Conservation (phyloP, 2,888 invertebrate genomes). For the Acronicta alni region DNA sequence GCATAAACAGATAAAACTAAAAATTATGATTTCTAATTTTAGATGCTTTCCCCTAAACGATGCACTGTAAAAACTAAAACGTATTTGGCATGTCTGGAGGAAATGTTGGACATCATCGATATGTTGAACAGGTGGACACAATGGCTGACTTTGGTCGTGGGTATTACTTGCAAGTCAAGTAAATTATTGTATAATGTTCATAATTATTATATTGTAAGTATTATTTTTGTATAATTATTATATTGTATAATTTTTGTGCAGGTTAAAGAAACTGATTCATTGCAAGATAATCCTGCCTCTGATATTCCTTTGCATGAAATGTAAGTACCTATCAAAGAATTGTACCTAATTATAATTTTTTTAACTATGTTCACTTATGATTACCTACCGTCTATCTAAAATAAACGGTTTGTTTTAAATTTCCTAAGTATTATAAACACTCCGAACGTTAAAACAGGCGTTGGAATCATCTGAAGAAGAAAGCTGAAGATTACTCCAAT, state of each 20-base stretch:
- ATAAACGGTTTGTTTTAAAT: too few relatives aligned
- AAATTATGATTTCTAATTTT: conserved; percentile 12
- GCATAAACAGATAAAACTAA: too few relatives aligned
- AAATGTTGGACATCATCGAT: conserved; percentile 77
- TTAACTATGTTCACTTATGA: too few relatives aligned
- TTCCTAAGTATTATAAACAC: neutral
- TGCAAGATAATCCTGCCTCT: conserved; percentile 51
- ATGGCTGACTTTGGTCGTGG: conserved; percentile 78
- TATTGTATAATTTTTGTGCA: conserved; percentile 42
- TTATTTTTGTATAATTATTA: too few relatives aligned
- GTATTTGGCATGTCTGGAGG: conserved; percentile 73
- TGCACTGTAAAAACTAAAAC: conserved; percentile 69
- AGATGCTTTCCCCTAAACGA: conserved; percentile 77
- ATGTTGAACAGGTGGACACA: conserved; percentile 82
- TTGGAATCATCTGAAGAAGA: conserved; percentile 74
- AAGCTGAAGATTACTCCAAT: conserved; percentile 69
- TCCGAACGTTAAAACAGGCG: conserved; percentile 61
- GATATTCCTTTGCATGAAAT: conserved; percentile 57
- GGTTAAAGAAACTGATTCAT: conserved; percentile 74
- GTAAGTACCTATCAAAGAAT: conserved; percentile 64
- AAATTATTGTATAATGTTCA: neutral
- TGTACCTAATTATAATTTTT: too few relatives aligned
- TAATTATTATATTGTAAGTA: too few relatives aligned
- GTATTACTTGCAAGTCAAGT: conserved; percentile 38
- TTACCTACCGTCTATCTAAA: too few relatives aligned